Evolutionary conservation across 2,797 vertebrate genomes (phyloP).

Genomic region (Knipowitschia caucasica): DNA sequence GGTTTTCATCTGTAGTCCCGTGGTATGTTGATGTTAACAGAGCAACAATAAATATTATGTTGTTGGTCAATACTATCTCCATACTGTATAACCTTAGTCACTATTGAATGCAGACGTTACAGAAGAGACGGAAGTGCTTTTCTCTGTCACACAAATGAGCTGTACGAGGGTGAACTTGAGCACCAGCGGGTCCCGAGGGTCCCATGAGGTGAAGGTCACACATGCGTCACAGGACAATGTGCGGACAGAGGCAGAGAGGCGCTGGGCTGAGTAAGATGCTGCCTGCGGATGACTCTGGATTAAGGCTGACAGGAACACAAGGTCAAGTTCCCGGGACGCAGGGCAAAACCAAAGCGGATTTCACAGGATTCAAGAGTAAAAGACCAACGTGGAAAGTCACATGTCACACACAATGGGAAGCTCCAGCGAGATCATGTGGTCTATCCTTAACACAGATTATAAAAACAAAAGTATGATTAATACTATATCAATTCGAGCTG

Average conservation of each 20-base stretch:
- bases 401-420: too few species aligned
- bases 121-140: too few species aligned
- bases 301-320: constrained; percentile 28
- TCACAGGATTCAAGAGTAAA: background rate
- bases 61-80: too few species aligned
- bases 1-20: too few species aligned
- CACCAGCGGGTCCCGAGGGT: constrained; percentile 9
- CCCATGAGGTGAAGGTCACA: constrained; percentile 20
- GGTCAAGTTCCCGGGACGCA: constrained; percentile 25
- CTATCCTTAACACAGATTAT: too few species aligned
- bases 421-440: too few species aligned
- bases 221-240: constrained; percentile 16
- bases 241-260: constrained; percentile 27
- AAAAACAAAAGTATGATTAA: too few species aligned
- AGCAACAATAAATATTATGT: too few species aligned
- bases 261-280: constrained; percentile 10
- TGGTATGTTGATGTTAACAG: too few species aligned
- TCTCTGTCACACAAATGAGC: constrained; percentile 11
- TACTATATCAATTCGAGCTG: too few species aligned
- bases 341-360: constrained; percentile 11
- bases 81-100: too few species aligned
- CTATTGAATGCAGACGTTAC: too few species aligned
- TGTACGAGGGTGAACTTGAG: constrained; percentile 15
- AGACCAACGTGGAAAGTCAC: background rate
- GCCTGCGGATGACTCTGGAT: constrained; percentile 22